Base-by-base conservation (phyloP, 2,888 invertebrate genomes). In the Ennomos quercinarius region DNA sequence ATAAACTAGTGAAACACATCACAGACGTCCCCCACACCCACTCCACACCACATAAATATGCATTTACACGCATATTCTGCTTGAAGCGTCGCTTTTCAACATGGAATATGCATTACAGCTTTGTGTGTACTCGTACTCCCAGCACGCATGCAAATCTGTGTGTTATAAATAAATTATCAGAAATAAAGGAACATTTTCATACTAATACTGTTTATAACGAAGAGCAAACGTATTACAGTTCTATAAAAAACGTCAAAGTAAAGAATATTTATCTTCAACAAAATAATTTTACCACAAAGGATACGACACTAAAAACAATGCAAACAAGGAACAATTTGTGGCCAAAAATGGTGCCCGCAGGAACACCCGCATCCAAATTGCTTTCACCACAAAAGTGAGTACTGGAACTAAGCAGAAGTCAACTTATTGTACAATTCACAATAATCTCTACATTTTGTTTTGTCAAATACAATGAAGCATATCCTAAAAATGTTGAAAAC, bases 401-500 rank as follows among this genome's bases (percentile, higher is more conserved):
- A 76, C 74, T 78, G 77, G 74, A 80, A 80, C 77, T 83, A 78
- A 83, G 81, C 78, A 76, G 82, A 82, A 83, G 82, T 73, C 75
- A 78, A 76, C 75, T 83, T 79, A 81, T 87, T 86, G 78, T 84
- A 72, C 73, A 74, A 80, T 62, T 68, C 63, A 84, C 83, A 86
- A 84, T 82, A 78, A 73, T 72, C 71, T 75, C 72, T 73, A 77
- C 73, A 78, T 78, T 72, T 80, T 78, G 80, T 81, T 80, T 77
- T 71, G 70, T 78, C 69, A 74, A 81, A 77, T 74, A 81, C 79
- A 82, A 87, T 82, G 79, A 73, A 76, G 70, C 80, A 78, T 86
- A 79, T 84, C 82, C 84, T 82, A 74, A 81, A 86, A 85, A 81
- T 76, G 69, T 77, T 66, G 78, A 78, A 87, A 86, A 88, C 86